Evolutionary conservation across 2,797 vertebrate species (phyloP).

Genomic region (Mallotus villosus): DNA sequence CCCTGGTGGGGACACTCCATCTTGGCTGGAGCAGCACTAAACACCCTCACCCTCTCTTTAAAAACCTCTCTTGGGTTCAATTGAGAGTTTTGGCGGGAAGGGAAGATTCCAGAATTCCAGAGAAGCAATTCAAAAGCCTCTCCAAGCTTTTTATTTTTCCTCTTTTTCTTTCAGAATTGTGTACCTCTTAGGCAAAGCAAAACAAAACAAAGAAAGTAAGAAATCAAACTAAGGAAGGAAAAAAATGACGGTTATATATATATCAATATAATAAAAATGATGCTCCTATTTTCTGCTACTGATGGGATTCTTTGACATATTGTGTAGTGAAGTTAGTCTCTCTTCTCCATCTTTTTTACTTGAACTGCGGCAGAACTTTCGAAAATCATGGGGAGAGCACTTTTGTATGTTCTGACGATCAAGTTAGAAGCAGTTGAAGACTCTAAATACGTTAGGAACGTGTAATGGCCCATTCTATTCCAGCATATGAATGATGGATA

Average conservation of each 20-base stretch:
- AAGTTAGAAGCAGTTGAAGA: constrained; percentile 27
- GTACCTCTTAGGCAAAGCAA: constrained; percentile 40
- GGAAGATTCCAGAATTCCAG: constrained; percentile 23
- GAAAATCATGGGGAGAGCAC: constrained; percentile 59
- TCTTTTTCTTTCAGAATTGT: constrained; percentile 37
- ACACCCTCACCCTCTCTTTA: constrained; percentile 37
- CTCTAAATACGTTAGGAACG: constrained; percentile 49
- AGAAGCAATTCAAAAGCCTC: constrained; percentile 44
- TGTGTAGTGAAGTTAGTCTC: background rate
- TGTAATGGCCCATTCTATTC: constrained; percentile 62
- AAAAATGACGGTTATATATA: constrained; percentile 19
- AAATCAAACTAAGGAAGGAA: constrained; percentile 22
- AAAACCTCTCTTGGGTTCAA: constrained; percentile 17
- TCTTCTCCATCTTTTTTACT: constrained; percentile 19
- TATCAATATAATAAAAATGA: background rate
- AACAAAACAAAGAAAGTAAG: constrained; percentile 15
- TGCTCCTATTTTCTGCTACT: constrained; percentile 35
- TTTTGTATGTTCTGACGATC: constrained; percentile 55
- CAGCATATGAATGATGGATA: constrained; percentile 66
- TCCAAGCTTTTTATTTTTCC: constrained; percentile 20
- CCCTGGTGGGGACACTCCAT: constrained; percentile 91
- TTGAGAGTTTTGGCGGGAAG: constrained; percentile 40
- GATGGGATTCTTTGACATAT: too few species aligned
- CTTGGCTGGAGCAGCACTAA: constrained; percentile 97
- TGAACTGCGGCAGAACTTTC: constrained; percentile 35